These are phyloP conservation scores for Perccottus glenii DNA, from an alignment of 2,113 vertebrate species.

Conservation along the genomic window DNA sequence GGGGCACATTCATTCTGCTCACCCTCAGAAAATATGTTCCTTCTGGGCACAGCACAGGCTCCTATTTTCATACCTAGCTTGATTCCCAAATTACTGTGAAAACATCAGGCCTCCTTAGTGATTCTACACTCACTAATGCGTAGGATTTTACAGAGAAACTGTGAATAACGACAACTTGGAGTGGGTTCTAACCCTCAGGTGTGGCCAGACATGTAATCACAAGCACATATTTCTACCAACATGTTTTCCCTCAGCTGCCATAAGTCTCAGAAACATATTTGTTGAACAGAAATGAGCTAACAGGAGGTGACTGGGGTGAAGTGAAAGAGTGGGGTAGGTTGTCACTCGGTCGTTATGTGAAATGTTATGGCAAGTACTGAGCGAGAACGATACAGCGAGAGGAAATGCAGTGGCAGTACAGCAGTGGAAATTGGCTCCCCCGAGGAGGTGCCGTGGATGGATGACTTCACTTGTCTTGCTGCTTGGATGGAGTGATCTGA, in stretches of 20 bases:
- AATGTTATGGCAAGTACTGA: constrained; percentile 3
- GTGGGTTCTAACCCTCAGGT: constrained; percentile 43
- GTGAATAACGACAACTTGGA: constrained; percentile 45
- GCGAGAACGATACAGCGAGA: constrained; percentile 8
- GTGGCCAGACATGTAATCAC: constrained; percentile 45
- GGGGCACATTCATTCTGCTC: constrained; percentile 16
- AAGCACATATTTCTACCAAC: constrained; percentile 25
- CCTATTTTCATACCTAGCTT: constrained; percentile 49
- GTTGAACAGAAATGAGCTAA: constrained; percentile 42
- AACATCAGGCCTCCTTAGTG: constrained; percentile 48
- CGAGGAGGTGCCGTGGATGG: constrained; percentile 48
- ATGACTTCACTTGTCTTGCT: constrained; percentile 65
- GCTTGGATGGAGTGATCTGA: constrained; percentile 39
- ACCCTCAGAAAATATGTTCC: constrained; percentile 44
- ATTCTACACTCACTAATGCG: constrained; percentile 41
- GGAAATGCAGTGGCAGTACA: constrained; percentile 46
- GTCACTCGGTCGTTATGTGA: background rate
- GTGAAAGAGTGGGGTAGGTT: background rate
- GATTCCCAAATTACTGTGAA: constrained; percentile 72
- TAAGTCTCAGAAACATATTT: constrained; percentile 19
- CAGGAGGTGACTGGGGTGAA: constrained; percentile 2
- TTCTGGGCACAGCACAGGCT: constrained; percentile 31
- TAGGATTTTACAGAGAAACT: constrained; percentile 51
- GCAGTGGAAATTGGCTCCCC: constrained; percentile 57
- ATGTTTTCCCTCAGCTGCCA: constrained; percentile 31